Evolutionary conservation across 2,888 invertebrate species (phyloP), one percentile per base, ranked within the genome.

Genomic region (Rhagonycha lutea): DNA sequence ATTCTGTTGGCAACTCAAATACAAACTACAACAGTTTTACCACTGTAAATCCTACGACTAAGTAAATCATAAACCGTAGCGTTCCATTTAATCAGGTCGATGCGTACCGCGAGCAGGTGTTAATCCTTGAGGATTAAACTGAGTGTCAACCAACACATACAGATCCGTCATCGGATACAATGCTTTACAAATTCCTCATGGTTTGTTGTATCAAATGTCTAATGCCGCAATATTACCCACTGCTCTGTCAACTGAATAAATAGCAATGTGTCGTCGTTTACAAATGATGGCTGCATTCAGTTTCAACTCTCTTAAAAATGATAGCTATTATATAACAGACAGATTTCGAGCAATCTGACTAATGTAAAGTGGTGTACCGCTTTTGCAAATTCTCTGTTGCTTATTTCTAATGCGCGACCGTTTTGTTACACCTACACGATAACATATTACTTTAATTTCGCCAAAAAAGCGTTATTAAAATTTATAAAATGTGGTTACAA

Each of bases 271-370:
- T 86, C 85, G 82, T 81, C 83, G 81, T 78, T 83, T 85, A 86
- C 86, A 86, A 86, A 86, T 86, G 85, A 84, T 83, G 78, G 81
- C 79, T 81, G 85, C 83, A 84, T 85, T 84, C 83, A 83, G 83
- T 84, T 84, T 84, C 83, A 83, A 81, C 85, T 85, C 85, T 84
- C 85, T 87, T 87, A 87, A 87, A 87, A 87, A 87, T 87, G 86
- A 86, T 84, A 83, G 83, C 87, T 84, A 87, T 87, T 87, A 87
- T 86, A 84, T 82, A 80, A 81, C 79, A 86, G 87, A 87, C 85
- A 86, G 84, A 84, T 85, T 83, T 83, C 84, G 84, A 85, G 86
- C 86, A 87, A 87, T 87, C 86, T 86, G 86, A 86, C 87, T 86
- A 87, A 87, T 87, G 87, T 81, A 85, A 83, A 85, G 82, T 81